Conservation (phyloP, 2,113 vertebrate genomes). For the Serilophus lunatus region DNA sequence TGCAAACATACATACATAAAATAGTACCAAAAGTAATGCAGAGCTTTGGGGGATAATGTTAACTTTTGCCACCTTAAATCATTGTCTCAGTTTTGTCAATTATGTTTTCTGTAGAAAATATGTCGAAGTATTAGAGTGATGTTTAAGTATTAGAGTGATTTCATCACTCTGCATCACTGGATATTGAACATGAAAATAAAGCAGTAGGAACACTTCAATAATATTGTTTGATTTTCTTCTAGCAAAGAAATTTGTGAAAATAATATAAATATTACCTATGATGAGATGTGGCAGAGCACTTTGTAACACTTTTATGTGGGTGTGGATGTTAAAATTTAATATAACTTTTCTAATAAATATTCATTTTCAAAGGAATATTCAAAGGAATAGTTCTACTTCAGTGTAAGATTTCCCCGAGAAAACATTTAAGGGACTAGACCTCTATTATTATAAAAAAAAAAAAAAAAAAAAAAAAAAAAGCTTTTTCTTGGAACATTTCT, state of each 20-base stretch:
- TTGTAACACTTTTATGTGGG: neutral
- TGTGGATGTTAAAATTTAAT: neutral
- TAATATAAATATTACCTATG: neutral
- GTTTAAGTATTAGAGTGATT: neutral
- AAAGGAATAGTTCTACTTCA: neutral
- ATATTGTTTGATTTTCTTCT: neutral
- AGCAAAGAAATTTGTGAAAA: neutral
- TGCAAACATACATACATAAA: neutral
- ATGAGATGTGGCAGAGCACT: neutral
- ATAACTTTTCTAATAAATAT: neutral
- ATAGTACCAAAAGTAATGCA: neutral
- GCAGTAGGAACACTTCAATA: conserved; percentile 16
- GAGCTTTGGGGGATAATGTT: neutral
- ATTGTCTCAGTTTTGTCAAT: neutral
- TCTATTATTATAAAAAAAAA: neutral
- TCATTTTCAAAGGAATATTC: too few species aligned
- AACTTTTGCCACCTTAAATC: neutral
- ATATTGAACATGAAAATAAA: neutral
- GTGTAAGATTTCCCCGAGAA: neutral
- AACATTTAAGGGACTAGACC: neutral
- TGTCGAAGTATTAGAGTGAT: neutral
- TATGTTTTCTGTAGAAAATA: neutral
- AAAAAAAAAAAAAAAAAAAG: too few species aligned
- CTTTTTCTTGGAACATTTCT: neutral
- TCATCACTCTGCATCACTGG: neutral